Conservation (phyloP, 2,888 invertebrate genomes). For the Galerucella nymphaeae region DNA sequence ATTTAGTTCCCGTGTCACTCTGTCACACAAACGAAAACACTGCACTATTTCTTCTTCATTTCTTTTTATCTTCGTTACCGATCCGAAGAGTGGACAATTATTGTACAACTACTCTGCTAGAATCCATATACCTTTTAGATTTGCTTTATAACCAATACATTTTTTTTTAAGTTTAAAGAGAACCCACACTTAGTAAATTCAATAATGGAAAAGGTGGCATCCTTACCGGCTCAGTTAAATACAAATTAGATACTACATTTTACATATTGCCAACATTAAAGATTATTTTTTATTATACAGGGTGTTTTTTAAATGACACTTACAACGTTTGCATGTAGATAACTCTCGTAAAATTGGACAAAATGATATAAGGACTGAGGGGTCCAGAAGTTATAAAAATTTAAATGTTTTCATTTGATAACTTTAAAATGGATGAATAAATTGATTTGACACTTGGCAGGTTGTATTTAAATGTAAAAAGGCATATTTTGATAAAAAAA, state of each 20-base stretch:
- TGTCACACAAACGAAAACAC: slow-evolving; percentile 61
- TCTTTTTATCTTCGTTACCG: slow-evolving; percentile 55
- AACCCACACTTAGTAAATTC: slow-evolving; percentile 61
- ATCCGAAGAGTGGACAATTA: slow-evolving; percentile 64
- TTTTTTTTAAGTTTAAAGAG: slow-evolving; percentile 49
- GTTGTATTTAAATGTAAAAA: too few relatives aligned
- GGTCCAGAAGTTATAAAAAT: too few relatives aligned
- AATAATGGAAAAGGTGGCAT: slow-evolving; percentile 46
- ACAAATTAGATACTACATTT: slow-evolving; percentile 10
- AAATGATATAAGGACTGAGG: too few relatives aligned
- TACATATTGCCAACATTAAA: slow-evolving; percentile 24
- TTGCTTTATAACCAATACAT: slow-evolving; percentile 52
- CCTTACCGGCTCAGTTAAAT: slow-evolving; percentile 41
- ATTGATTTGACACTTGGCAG: too few relatives aligned
- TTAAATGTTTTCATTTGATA: too few relatives aligned
- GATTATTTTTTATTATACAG: too few relatives aligned
- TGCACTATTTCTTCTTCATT: slow-evolving; percentile 55
- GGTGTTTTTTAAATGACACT: too few relatives aligned
- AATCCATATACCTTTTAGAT: slow-evolving; percentile 62
- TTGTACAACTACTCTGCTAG: slow-evolving; percentile 61
- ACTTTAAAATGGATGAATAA: too few relatives aligned
- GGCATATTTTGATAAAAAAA: too few relatives aligned
- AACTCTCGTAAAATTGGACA: too few relatives aligned
- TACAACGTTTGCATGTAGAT: too few relatives aligned
- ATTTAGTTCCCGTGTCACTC: slow-evolving; percentile 58